Base-by-base conservation (phyloP, 2,113 vertebrate species). In the Protobothrops mucrosquamatus region DNA sequence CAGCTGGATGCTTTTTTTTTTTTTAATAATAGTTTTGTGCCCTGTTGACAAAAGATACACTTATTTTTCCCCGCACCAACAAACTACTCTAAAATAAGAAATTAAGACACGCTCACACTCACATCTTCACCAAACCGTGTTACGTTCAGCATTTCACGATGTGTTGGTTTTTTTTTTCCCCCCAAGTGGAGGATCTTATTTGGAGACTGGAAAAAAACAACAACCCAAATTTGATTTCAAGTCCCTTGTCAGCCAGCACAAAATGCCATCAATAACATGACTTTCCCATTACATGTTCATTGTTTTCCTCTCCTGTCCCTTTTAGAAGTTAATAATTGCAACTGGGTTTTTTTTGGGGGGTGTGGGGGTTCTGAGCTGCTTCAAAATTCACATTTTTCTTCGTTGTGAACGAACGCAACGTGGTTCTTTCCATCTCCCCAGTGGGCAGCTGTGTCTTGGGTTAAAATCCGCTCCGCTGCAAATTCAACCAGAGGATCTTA, bases 11-110 rank as follows among this genome's bases (percentile, higher is more conserved):
- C 95, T 94, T 94, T 48, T 46, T 48, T 48, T 48, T 48, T 48
- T 48, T 92, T 95, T 94, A 64, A 95, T 94, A 93, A 95, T 96
- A 94, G 91, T 94, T 95, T 61, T 0, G 9, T 69, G 52, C 26
- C 15, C 55, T 92, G 57, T 39, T 10, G 52, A 86, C 91, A 93
- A 55, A 43, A 81, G 74, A 81, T 39, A 81, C 14, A 3, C 34
- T 43, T 43, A 8, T 43, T 81, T 22, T 20, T 9, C 34, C 26
- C 15, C 7, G 0, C 0, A 6, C 12, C 7, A 22, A 39, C 18
- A 1, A 81, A 43, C 14, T 22, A 20, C 15, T 81, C 69, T 39
- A 81, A 81, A 81, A 81, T 81, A 81, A 81, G 69, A 81, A 39
- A 81, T 6, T 81, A 39, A 39, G 74, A 8, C 34, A 22, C 15